Evolutionary conservation across 2,888 invertebrate species (phyloP).

Genomic region (Rotaria sp.): DNA sequence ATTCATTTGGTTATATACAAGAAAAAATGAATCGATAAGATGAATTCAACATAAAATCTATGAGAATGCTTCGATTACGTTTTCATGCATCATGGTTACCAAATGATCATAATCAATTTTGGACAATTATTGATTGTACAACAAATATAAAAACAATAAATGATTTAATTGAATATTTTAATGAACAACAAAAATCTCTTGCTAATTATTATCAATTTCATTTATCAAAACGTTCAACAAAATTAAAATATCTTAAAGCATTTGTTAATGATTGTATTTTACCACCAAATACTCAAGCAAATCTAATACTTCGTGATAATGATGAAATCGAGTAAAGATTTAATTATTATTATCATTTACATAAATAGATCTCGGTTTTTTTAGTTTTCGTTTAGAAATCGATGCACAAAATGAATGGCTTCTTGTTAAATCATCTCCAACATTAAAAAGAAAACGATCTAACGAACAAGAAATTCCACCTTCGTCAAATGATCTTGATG

Average conservation of each 20-base stretch:
- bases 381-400: constrained; percentile 1
- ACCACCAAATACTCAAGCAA: neutral
- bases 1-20: too few species aligned
- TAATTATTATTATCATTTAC: neutral
- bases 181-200: neutral
- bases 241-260: neutral
- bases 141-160: neutral
- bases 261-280: neutral
- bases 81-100: neutral
- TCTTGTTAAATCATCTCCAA: neutral
- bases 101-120: neutral
- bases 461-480: neutral
- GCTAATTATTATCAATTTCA: neutral
- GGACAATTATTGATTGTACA: neutral
- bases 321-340: neutral
- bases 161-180: neutral
- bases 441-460: neutral
- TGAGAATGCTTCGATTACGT: neutral
- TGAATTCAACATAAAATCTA: neutral
- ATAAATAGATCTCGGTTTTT: neutral
- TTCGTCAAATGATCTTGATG: neutral
- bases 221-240: neutral
- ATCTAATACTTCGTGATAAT: neutral
- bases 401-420: neutral
- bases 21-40: neutral